phyloP scores from a whole-genome alignment of 1,140 invertebrate species.

The Grapholita molesta region DNA sequence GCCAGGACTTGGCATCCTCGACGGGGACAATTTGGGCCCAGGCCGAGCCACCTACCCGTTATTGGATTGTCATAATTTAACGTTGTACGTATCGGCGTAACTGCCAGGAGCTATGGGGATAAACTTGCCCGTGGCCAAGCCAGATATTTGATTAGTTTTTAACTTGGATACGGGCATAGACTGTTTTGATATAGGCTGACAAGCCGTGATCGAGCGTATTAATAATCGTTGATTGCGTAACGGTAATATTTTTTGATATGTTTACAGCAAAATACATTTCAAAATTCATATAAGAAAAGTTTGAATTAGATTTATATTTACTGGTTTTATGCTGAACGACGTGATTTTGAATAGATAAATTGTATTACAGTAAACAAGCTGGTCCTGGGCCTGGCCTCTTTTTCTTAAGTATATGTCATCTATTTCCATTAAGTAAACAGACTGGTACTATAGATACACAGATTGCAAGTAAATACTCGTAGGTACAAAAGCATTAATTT shows the following conservation, averaged over 20 bases:
- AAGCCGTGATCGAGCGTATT: no score
- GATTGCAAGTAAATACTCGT: background rate
- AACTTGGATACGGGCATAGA: background rate
- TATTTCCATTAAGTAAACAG: no score
- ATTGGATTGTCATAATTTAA: constrained; percentile 70
- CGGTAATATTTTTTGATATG: no score
- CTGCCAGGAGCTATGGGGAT: constrained; percentile 33
- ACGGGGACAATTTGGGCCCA: constrained; percentile 60
- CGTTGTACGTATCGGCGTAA: constrained; percentile 51
- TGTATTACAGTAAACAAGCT: no score
- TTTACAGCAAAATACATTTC: no score
- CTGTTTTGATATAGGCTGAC: background rate
- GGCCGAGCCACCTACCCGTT: constrained; percentile 57
- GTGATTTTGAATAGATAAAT: no score
- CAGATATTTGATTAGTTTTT: constrained; percentile 26
- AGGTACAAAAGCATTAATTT: background rate
- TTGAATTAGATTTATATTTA: no score
- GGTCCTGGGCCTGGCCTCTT: no score
- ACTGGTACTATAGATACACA: background rate
- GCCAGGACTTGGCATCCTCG: constrained; percentile 60
- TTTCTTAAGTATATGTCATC: no score
- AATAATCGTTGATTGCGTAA: no score
- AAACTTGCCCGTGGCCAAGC: constrained; percentile 35
- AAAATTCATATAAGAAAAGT: no score
- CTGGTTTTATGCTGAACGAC: no score